Base-by-base conservation (phyloP, 2,797 vertebrate genomes). In the Scolopax rusticola region DNA sequence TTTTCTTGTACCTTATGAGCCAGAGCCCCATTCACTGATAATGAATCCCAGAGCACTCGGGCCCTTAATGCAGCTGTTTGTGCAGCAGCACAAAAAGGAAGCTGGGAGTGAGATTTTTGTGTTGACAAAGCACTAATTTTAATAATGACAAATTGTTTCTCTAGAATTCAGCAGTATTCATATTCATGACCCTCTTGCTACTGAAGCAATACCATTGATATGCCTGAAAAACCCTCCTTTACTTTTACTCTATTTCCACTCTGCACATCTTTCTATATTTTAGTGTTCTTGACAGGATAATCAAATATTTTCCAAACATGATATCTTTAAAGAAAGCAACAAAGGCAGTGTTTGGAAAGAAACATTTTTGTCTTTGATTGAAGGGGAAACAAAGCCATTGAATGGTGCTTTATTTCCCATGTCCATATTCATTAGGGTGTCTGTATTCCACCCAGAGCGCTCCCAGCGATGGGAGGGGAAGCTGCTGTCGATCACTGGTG, bases 91-190 rank as follows among this genome's bases (percentile, higher is more conserved):
- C 70, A 73, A 45, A 59, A 88, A 85, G 90, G 63, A 81, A 78
- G 47, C 78, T 25, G 60, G 86, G 92, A 95, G 56, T 51, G 83
- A 95, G 77, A 83, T 75, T 94, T 85, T 95, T 76, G 85, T 93
- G 90, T 97, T 95, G 97, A 93, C 95, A 95, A 96, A 97, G 87
- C 90, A 84, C 88, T 97, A 94, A 97, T 97, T 97, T 96, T 97
- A 97, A 97, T 98, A 97, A 97, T 95, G 93, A 97, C 94, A 97
- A 96, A 98, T 94, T 93, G 86, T 96, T 95, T 95, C 75, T 90
- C 85, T 76, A 24, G 36, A 89, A 89, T 93, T 91, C 87, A 84
- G 51, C 43, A 6, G 82, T 95, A 95, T 95, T 97, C 92, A 87
- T 95, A 95, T 96, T 96, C 92, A 96, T 85, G 93, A 83, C 83